phyloP scores from a whole-genome alignment of 1,140 invertebrate species.

The Diprion similis region DNA sequence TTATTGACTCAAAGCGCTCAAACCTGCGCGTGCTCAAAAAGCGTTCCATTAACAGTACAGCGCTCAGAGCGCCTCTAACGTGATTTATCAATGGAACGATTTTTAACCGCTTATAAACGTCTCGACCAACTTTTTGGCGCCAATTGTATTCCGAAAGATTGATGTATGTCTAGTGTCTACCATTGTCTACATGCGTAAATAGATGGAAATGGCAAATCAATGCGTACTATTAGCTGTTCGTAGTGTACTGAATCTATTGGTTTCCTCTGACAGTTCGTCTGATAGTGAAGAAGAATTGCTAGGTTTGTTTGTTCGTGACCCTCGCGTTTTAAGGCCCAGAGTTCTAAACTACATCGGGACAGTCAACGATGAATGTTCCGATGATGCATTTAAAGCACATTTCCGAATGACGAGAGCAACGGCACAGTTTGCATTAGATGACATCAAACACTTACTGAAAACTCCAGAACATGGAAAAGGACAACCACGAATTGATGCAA shows the following conservation, averaged over 20 bases:
- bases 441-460: neutral
- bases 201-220: neutral
- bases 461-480: neutral
- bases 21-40: neutral
- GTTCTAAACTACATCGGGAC: neutral
- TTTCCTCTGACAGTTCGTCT: neutral
- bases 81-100: neutral
- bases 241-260: neutral
- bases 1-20: neutral
- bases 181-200: neutral
- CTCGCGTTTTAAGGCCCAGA: neutral
- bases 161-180: neutral
- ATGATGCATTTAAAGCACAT: neutral
- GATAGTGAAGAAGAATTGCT: neutral
- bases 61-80: neutral
- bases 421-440: neutral
- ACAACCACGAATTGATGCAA: neutral
- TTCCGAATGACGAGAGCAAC: neutral
- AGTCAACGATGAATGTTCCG: neutral
- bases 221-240: neutral
- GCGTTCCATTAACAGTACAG: neutral
- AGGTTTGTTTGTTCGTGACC: neutral
- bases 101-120: no score
- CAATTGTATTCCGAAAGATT: neutral
- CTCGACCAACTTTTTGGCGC: neutral